Base-by-base conservation (phyloP, 1,140 invertebrate species). In the Rhopalosiphum padi region DNA sequence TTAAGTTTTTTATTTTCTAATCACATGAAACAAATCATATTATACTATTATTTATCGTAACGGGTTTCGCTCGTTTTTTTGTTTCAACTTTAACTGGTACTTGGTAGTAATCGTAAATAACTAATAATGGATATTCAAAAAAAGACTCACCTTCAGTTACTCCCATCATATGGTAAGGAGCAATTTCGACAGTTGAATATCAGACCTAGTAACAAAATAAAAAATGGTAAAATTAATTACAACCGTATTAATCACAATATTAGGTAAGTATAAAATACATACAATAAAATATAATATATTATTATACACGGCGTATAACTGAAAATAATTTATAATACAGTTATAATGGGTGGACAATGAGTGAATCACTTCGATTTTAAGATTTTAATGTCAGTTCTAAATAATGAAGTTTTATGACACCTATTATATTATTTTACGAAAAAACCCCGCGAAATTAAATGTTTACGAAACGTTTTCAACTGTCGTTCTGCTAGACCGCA, bases 131-230 rank as follows among this genome's bases (percentile, higher is more conserved):
- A 23, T n/a, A 5, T 77, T n/a, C 4, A 82, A n/a, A 55, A 85
- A 53, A 55, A 37, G 23, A 90, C 91, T 93, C 48, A 93, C 91
- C 91, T 93, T 93, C 91, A 93, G 91, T 93, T 85, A 93, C 91
- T 93, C 91, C 91, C 91, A 93, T 93, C 91, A 93, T 93, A 85
- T 93, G 91, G 91, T 93, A 93, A 93, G 91, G 82, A 93, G 48
- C 91, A 93, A 93, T 85, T 30, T 93, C 82, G 55, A 93, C 48
- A 85, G 82, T 30, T 37, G 91, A 53, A 85, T 53, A 37, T 85
- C 22, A 85, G 35, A 85, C 35, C 91, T 93, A 48, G 2, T 51
- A 91, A 83, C n/a, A 37, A 35, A 91, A 77, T 21, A 35, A 90
- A 68, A 41, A 41, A 90, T 90, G 4, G 25, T 46, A 91, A 91